Evolutionary conservation across 2,113 vertebrate genomes (phyloP), one percentile per base, ranked within the genome.

Genomic region (Malurus alboscapulatus): DNA sequence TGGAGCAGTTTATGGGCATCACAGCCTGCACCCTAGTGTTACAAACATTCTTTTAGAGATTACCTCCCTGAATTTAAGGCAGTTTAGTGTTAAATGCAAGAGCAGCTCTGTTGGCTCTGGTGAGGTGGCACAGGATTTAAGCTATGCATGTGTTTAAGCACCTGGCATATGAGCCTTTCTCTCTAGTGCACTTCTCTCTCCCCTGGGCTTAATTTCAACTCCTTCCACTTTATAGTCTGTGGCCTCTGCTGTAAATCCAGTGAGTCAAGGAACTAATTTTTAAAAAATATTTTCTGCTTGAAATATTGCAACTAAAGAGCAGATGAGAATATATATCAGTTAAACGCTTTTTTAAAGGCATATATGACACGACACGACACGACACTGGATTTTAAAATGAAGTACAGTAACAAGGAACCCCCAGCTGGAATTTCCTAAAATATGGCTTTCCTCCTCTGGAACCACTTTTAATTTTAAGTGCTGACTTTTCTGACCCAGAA

Each of bases 401-500:
- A 94, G 87, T 84, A 90, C 25, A 82, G 80, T 75, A 73, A 86
- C 86, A 90, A 92, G 92, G 81, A 93, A 94, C 44, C 29, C 36
- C 81, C 50, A 30, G 47, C 47, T 93, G 67, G 59, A 95, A 87
- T 93, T 87, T 95, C 81, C 67, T 94, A 94, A 96, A 94, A 95
- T 95, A 95, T 63, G 26, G 13, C 55, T 91, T 91, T 83, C 19
- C 36, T 94, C n/a, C 55, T 95, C 50, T 75, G 63, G 83, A 94
- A 71, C 74, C 63, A 93, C 93, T 95, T 94, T 95, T 95, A 96
- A 92, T 95, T 94, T 96, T 94, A 95, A 96, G 89, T 93, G 51
- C 47, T 93, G 94, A 93, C 87, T 96, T 95, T 85, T 5, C 59
- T 95, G 91, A 95, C 78, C 91, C 78, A 96, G 75, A 95, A 93